Conservation (phyloP, 2,888 invertebrate species). For the Lithosia quadra region DNA sequence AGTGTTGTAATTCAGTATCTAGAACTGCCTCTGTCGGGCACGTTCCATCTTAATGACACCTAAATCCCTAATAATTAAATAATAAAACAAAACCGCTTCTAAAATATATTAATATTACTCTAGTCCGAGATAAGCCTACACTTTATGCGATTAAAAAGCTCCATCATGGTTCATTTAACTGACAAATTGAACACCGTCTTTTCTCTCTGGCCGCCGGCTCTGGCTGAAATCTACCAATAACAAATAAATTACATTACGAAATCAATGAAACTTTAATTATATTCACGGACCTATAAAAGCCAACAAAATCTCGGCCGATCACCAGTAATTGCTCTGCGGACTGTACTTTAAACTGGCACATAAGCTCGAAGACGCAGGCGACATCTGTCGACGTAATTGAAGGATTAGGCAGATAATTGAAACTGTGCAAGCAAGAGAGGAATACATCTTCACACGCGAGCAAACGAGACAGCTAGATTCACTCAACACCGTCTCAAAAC, state of each 20-base stretch:
- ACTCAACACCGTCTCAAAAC: constrained; percentile 74
- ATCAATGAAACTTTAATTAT: constrained; percentile 65
- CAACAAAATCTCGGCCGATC: constrained; percentile 70
- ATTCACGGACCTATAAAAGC: constrained; percentile 61
- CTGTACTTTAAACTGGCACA: constrained; percentile 85
- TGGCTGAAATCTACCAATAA: constrained; percentile 41
- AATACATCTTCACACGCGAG: constrained; percentile 54
- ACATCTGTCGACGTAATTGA: constrained; percentile 89
- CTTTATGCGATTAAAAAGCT: constrained; percentile 40
- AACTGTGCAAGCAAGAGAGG: constrained; percentile 78
- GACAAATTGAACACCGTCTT: constrained; percentile 45
- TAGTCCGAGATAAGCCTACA: constrained; percentile 37
- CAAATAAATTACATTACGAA: constrained; percentile 53
- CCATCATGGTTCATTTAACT: constrained; percentile 28
- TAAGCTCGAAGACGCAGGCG: constrained; percentile 85
- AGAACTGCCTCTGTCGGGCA: background rate
- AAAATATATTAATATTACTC: constrained; percentile 27
- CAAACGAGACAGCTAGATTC: constrained; percentile 68
- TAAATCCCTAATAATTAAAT: constrained; percentile 18
- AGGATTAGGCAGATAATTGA: constrained; percentile 91
- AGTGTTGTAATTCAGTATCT: background rate
- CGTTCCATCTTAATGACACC: background rate
- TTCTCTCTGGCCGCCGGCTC: constrained; percentile 20
- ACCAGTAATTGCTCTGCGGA: constrained; percentile 81
- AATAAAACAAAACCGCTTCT: constrained; percentile 10